Conservation (phyloP, 2,888 invertebrate species). For the Frankliniella fusca region DNA sequence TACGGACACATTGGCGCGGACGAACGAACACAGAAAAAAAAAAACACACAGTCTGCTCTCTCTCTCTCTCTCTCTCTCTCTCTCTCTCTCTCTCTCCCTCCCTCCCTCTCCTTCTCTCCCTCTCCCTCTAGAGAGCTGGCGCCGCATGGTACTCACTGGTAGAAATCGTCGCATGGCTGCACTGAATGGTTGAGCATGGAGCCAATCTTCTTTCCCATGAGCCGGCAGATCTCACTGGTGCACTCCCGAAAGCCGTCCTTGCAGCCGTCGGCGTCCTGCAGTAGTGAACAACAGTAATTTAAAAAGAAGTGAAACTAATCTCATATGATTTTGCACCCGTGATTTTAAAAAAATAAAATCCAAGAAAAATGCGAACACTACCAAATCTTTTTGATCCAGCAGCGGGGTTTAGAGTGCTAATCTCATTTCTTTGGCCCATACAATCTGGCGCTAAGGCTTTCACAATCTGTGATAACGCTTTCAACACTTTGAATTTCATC, state of each 20-base stretch:
- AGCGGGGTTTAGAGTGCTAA: no score
- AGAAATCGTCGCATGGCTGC: conserved; percentile 51
- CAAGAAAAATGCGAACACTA: no score
- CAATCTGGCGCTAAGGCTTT: no score
- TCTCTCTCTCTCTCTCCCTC: no score
- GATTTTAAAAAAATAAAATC: no score
- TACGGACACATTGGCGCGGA: no score
- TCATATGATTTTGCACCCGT: no score
- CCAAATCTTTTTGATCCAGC: no score
- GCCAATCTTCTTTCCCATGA: conserved; percentile 36
- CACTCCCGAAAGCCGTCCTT: conserved; percentile 41
- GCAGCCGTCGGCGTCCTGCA: conserved; percentile 48
- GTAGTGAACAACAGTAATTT: conserved; percentile 26
- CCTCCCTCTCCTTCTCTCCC: conserved; percentile 41
- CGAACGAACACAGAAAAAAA: not conserved
- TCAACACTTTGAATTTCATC: no score
- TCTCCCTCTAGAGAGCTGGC: conserved; percentile 42
- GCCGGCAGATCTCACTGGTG: conserved; percentile 32
- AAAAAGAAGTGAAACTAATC: no score
- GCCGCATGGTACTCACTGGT: conserved; percentile 47
- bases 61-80: conserved; percentile 33
- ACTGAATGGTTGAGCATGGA: conserved; percentile 44
- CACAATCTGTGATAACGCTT: no score
- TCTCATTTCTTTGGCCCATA: no score
- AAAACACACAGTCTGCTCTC: conserved; percentile 40